Evolutionary conservation across 2,113 vertebrate species (phyloP).

Genomic region (Pica pica): DNA sequence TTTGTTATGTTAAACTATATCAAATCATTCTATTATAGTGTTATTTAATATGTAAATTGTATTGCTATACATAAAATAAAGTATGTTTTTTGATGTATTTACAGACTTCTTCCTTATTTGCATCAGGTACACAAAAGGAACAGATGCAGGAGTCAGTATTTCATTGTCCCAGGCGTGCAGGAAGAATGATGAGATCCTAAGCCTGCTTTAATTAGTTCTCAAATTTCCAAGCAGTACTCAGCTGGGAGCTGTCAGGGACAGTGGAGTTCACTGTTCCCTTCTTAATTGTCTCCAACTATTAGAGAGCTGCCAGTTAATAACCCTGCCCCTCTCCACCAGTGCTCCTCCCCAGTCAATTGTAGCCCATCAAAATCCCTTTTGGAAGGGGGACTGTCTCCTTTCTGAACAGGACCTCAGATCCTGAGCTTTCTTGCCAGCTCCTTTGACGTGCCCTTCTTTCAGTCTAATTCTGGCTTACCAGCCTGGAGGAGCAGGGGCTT

Average conservation of each 20-base stretch:
- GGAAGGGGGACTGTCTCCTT: not conserved
- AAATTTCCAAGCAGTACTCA: not conserved
- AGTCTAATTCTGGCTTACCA: not conserved
- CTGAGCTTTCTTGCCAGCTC: not conserved
- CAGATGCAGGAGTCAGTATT: conserved; percentile 33
- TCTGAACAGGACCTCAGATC: not conserved
- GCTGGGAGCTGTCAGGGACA: not conserved
- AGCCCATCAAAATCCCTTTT: not conserved
- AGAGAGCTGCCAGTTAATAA: not conserved
- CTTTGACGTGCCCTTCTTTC: not conserved
- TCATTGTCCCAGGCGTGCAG: conserved; percentile 3
- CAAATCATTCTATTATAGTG: conserved; percentile 97
- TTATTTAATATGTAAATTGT: conserved; percentile 99
- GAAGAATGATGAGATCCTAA: conserved; percentile 30
- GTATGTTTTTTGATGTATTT: conserved; percentile 97
- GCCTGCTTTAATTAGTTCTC: conserved; percentile 43
- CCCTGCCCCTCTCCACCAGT: not conserved
- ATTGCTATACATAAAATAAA: conserved; percentile 99
- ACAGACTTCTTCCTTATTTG: conserved; percentile 55
- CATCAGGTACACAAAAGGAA: not conserved
- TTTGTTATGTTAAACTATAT: conserved; percentile 91
- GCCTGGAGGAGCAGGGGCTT: not conserved
- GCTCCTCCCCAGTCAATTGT: not conserved
- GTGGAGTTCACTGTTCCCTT: not conserved
- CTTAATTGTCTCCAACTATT: not conserved